A percentile compares a stretch with the other conserved stretches of the same genome.
Evolutionary conservation across 2,797 vertebrate species (phyloP).

Genomic region (Malurus leucopterus): DNA sequence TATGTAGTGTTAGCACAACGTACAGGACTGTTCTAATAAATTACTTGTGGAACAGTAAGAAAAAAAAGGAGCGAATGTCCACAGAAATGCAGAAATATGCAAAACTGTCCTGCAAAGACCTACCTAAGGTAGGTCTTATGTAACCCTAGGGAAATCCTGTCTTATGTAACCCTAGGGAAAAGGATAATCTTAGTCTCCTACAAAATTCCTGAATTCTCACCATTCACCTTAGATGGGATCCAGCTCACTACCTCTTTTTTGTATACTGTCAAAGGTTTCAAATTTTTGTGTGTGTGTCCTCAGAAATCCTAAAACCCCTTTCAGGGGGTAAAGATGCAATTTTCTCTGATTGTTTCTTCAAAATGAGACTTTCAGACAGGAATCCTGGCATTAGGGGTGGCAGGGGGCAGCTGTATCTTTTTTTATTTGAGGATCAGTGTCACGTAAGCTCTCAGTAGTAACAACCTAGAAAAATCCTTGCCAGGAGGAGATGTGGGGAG

Average conservation of each 20-base stretch:
- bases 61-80: not conserved
- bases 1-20: accelerated
- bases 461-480: not conserved
- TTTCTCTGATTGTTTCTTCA: not conserved
- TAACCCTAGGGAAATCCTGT: not conserved
- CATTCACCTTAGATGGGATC: not conserved
- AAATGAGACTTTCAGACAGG: not conserved
- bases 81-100: accelerated
- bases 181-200: not conserved
- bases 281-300: not conserved
- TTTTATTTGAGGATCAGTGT: not conserved
- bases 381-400: accelerated
- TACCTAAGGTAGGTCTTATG: not conserved
- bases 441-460: not conserved
- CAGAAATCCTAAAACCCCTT: not conserved
- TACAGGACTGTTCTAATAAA: not conserved
- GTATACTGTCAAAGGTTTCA: not conserved
- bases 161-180: not conserved
- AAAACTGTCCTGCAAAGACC: not conserved
- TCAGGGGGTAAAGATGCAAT: not conserved
- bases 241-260: not conserved
- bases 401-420: not conserved
- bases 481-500: not conserved
- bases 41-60: not conserved
- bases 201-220: not conserved